Percentiles rank a stretch among this genome's conserved stretches.
phyloP scores from a whole-genome alignment of 2,113 vertebrate genomes.

The Eira barbara region DNA sequence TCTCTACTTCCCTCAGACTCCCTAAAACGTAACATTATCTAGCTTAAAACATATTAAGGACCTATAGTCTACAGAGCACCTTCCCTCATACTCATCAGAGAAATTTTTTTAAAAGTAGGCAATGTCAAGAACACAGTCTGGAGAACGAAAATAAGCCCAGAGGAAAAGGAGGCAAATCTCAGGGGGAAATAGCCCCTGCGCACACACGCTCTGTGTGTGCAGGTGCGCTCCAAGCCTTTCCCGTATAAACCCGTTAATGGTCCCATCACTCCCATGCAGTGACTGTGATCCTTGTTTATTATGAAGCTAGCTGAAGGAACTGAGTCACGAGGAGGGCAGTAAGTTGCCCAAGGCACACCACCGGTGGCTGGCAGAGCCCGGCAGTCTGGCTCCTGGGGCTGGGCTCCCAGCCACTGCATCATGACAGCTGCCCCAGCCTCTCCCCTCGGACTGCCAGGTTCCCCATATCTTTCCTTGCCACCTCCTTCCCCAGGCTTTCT shows the following conservation, averaged over 20 bases:
- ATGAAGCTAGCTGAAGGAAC: background rate
- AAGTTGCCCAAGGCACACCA: background rate
- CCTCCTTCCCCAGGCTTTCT: background rate
- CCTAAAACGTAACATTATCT: background rate
- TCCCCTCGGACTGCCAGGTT: background rate
- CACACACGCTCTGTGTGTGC: accelerated
- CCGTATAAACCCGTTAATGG: background rate
- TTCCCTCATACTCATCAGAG: background rate
- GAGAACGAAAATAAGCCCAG: background rate
- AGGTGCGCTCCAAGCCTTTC: background rate
- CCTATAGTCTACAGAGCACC: too few species aligned
- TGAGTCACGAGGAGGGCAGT: background rate
- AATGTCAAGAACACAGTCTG: background rate
- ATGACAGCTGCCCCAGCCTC: too few species aligned
- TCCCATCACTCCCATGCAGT: background rate
- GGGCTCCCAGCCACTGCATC: background rate
- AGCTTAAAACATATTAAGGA: background rate
- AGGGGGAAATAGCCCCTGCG: accelerated
- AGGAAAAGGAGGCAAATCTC: background rate
- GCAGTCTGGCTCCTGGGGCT: background rate
- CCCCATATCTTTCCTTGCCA: background rate
- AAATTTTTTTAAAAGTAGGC: background rate
- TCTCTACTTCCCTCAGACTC: background rate
- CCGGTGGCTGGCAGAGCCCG: background rate
- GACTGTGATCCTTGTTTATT: background rate